A percentile compares a stretch with the other conserved stretches of the same genome.
Evolutionary conservation across 2,113 vertebrate species (phyloP).

Genomic region (Silurus glanis): DNA sequence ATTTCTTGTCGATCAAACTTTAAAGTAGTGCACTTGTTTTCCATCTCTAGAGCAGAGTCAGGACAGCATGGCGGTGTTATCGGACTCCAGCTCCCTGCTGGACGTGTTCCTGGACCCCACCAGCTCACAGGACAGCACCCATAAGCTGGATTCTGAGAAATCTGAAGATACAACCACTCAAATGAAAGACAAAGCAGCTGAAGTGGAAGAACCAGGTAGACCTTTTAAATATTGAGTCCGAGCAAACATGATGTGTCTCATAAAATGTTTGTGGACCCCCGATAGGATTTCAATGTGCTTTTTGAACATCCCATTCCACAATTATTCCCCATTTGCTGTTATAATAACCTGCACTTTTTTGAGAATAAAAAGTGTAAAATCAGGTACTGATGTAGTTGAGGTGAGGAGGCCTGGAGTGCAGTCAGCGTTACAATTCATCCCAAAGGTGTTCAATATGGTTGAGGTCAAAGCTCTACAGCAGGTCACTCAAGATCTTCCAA

Average conservation of each 20-base stretch:
- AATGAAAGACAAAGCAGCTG: constrained; percentile 74
- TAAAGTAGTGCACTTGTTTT: constrained; percentile 43
- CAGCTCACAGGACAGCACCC: constrained; percentile 85
- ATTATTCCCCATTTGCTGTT: too few species aligned
- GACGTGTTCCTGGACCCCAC: constrained; percentile 89
- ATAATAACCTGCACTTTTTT: too few species aligned
- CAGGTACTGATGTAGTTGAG: too few species aligned
- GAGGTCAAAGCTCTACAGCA: too few species aligned
- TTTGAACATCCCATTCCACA: too few species aligned
- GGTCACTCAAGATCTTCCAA: too few species aligned
- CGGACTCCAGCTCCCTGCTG: constrained; percentile 95
- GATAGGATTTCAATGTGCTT: too few species aligned
- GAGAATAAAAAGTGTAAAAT: too few species aligned
- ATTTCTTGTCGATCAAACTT: not conserved
- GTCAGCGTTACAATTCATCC: too few species aligned
- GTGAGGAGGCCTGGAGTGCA: too few species aligned
- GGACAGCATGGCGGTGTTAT: constrained; percentile 90
- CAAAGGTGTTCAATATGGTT: too few species aligned
- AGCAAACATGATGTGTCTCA: not conserved
- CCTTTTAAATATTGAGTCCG: not conserved
- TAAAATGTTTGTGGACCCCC: too few species aligned
- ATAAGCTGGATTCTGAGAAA: constrained; percentile 80
- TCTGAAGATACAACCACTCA: constrained; percentile 74
- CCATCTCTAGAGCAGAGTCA: constrained; percentile 87
- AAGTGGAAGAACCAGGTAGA: constrained; percentile 80